Base-by-base conservation (phyloP, 2,113 vertebrate species). In the Malaclemys terrapin region DNA sequence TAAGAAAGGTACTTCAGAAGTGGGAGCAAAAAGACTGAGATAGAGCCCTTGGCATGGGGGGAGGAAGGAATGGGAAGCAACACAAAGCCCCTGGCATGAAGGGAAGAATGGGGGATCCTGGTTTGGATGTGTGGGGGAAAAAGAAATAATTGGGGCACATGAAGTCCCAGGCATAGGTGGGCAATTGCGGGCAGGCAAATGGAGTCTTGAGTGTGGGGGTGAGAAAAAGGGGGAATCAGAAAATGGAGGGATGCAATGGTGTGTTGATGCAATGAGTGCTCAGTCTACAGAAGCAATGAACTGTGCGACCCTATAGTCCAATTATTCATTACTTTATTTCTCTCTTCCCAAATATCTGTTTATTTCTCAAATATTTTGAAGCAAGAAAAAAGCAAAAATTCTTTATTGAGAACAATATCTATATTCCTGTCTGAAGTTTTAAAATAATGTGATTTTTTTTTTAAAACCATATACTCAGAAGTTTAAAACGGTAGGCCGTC, bases 231-330 rank as follows among this genome's bases (percentile, higher is more conserved):
- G 65, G 17, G 65, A 69, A 38, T 69, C 35, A 20, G 17, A 9
- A n/a, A 96, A 95, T 42, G 94, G 96, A 95, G 95, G 94, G 96
- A 93, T 96, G 89, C 86, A 75, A 81, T 92, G 91, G 93, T 75
- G 2, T 0, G 91, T 95, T 90, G 84, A 89, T 92, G 91, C 86
- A 38, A 84, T 93, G 93, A 94, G 94, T 95, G 95, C 72, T 27
- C 12, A 45, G 22, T 13, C 12, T 76, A 76, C 38, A 47, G 72
- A 76, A 76, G 38, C 42, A 45, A 13, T 76, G 42, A 76, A 76
- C 42, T 45, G 38, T 42, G 20, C 12, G 22, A 75, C 10, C 10
- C 20, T 75, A 9, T 24, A 76, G 6, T 45, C 42, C 24, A 47
- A 45, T 69, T 45, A 47, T 25, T 45, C 38, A 27, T 45, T 45